A percentile compares a stretch with the other conserved stretches of the same genome.
Evolutionary conservation across 2,888 invertebrate genomes (phyloP).

Genomic region (Cotesia congregata): DNA sequence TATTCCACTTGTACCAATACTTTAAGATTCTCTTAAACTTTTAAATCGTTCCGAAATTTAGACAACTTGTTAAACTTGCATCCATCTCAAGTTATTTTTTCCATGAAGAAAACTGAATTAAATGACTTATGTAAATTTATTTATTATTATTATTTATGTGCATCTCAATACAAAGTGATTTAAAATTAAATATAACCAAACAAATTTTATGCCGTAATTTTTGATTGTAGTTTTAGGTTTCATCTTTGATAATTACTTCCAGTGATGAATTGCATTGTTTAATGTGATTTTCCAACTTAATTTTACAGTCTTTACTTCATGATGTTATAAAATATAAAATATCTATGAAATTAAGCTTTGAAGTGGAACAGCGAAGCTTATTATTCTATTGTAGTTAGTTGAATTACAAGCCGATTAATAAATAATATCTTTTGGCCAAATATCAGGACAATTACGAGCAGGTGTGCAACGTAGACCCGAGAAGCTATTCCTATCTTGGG

Average conservation of each 20-base stretch:
- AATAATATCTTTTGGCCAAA: slow-evolving; percentile 52
- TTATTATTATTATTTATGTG: no score
- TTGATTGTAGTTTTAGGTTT: no score
- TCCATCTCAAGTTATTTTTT: not conserved
- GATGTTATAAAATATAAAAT: not conserved
- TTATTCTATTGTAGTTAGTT: slow-evolving; percentile 29
- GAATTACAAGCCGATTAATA: slow-evolving; percentile 58
- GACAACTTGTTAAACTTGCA: not conserved
- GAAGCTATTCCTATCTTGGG: slow-evolving; percentile 47
- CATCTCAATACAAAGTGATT: no score
- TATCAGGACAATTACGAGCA: slow-evolving; percentile 61
- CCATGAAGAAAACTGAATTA: not conserved
- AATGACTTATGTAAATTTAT: not conserved
- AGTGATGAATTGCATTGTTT: no score
- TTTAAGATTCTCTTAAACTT: not conserved
- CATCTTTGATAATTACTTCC: no score
- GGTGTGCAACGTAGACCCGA: slow-evolving; percentile 50
- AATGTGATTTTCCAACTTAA: no score
- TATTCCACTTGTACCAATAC: not conserved
- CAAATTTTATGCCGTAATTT: no score
- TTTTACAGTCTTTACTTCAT: no score
- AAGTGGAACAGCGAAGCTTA: not conserved
- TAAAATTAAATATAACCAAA: no score
- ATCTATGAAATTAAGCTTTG: not conserved
- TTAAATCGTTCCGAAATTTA: not conserved